These are phyloP conservation scores for Leptinotarsa rubiginosa DNA, from an alignment of 2,888 invertebrate genomes.

Conservation along the genomic window DNA sequence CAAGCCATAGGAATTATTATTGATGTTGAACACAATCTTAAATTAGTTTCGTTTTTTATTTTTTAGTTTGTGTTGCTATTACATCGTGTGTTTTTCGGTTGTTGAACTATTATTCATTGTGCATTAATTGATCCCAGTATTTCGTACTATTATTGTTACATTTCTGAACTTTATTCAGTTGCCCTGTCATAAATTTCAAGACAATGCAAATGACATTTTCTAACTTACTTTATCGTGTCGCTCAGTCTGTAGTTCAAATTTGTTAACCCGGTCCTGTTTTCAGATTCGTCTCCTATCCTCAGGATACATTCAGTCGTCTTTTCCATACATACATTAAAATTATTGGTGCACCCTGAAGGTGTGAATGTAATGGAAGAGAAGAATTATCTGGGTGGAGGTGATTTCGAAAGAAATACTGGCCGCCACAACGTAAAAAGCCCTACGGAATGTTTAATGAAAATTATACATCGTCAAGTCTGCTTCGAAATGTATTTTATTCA, in stretches of 20 bases:
- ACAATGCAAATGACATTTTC: too few species aligned
- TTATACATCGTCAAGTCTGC: constrained; percentile 29
- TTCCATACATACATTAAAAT: constrained; percentile 22
- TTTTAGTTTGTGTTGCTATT: too few species aligned
- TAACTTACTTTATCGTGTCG: background rate
- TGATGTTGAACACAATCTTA: too few species aligned
- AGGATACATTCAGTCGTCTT: background rate
- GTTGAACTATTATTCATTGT: too few species aligned
- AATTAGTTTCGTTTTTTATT: too few species aligned
- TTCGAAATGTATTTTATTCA: constrained; percentile 15
- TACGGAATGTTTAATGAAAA: constrained; percentile 27
- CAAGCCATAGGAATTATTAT: too few species aligned
- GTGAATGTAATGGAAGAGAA: constrained; percentile 32
- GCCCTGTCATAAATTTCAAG: too few species aligned
- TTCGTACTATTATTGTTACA: too few species aligned
- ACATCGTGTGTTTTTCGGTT: too few species aligned
- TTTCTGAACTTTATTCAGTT: too few species aligned
- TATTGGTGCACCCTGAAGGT: constrained; percentile 29
- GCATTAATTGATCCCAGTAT: too few species aligned
- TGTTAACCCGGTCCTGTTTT: background rate
- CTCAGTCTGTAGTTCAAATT: background rate
- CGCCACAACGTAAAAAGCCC: constrained; percentile 28
- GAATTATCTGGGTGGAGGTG: constrained; percentile 24
- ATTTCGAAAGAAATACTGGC: constrained; percentile 27
- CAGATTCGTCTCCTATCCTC: background rate